phyloP scores from a whole-genome alignment of 2,888 invertebrate genomes.

The Luperina testacea region DNA sequence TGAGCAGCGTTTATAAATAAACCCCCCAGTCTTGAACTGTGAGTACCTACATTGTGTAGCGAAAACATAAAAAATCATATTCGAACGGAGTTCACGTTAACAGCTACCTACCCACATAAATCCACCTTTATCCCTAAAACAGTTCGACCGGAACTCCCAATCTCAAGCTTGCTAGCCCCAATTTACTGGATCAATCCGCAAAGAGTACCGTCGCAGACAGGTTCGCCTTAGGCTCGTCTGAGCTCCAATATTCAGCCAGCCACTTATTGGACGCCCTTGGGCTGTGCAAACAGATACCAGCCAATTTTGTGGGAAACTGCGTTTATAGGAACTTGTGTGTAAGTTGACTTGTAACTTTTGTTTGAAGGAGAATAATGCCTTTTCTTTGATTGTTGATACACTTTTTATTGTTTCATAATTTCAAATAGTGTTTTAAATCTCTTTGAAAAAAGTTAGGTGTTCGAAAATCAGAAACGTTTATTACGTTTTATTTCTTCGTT shows the following conservation, averaged over 20 bases:
- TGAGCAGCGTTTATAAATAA: neutral
- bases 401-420: neutral
- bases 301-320: neutral
- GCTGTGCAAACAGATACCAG: neutral
- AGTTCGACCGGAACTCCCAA: neutral
- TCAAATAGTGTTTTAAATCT: neutral
- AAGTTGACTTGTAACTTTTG: neutral
- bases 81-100: too few species aligned
- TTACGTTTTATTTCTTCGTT: too few species aligned
- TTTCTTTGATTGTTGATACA: too few species aligned
- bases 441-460: neutral
- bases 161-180: neutral
- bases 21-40: too few species aligned
- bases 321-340: neutral
- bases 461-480: too few species aligned
- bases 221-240: neutral
- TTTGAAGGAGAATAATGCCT: too few species aligned
- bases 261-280: slow-evolving; percentile 1
- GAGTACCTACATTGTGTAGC: neutral
- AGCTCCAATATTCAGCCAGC: slow-evolving; percentile 2
- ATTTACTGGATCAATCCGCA: slow-evolving; percentile 2
- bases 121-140: neutral
- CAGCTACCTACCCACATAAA: neutral
- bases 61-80: neutral
- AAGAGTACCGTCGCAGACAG: neutral